Conservation (phyloP, 2,888 invertebrate species). For the Conistra vaccinii region DNA sequence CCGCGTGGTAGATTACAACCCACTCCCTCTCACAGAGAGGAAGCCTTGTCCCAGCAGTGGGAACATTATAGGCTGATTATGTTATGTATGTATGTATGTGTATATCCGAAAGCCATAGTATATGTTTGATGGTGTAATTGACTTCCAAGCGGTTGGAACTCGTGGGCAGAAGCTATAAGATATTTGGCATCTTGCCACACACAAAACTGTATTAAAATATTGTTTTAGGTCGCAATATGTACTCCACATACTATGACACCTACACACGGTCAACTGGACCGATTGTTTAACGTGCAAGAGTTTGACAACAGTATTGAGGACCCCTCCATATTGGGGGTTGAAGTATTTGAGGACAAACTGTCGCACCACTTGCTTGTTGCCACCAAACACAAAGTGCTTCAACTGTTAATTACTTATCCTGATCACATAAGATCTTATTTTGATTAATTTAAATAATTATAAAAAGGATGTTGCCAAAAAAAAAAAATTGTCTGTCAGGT, state of each 20-base stretch:
- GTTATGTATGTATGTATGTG: too few relatives aligned
- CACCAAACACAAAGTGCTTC: slow-evolving; percentile 48
- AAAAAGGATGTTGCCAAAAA: too few relatives aligned
- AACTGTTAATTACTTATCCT: slow-evolving; percentile 58
- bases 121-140: not conserved
- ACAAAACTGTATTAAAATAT: slow-evolving; percentile 11
- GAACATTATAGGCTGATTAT: too few relatives aligned
- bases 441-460: slow-evolving; percentile 16
- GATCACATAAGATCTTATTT: slow-evolving; percentile 3
- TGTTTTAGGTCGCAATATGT: slow-evolving; percentile 47
- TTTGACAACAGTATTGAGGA: slow-evolving; percentile 36
- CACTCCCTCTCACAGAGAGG: too few relatives aligned
- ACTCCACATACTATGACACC: not conserved
- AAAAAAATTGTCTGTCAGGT: too few relatives aligned
- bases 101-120: too few relatives aligned
- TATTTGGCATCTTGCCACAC: not conserved
- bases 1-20: too few relatives aligned
- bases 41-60: too few relatives aligned
- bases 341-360: slow-evolving; percentile 60
- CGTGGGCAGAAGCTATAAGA: not conserved
- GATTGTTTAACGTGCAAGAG: slow-evolving; percentile 27
- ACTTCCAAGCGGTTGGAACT: not conserved
- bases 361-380: slow-evolving; percentile 57
- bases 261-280: not conserved
- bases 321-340: slow-evolving; percentile 46